Conservation (phyloP, 2,113 vertebrate genomes). For the Sciurus niger region DNA sequence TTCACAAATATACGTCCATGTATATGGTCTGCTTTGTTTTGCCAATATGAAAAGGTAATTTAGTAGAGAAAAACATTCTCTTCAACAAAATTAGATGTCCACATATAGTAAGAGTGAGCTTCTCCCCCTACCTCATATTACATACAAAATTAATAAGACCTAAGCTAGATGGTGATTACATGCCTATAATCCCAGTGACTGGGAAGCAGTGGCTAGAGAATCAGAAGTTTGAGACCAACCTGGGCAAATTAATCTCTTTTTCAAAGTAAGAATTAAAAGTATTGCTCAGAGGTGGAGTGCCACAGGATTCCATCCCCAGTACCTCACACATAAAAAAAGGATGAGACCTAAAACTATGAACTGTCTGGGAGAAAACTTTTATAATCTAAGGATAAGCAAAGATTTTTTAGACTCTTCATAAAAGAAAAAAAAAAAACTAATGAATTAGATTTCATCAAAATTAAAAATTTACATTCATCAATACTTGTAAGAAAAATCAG, state of each 20-base stretch:
- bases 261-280: too few species aligned
- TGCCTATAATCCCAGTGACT: too few species aligned
- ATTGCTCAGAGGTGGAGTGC: too few species aligned
- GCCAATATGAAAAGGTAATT: not conserved
- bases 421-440: not conserved
- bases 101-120: constrained; percentile 15
- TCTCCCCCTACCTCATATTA: not conserved
- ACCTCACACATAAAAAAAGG: too few species aligned
- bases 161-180: not conserved
- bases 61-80: not conserved
- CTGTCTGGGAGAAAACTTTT: not conserved
- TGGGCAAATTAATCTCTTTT: too few species aligned
- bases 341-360: not conserved
- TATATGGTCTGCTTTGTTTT: not conserved
- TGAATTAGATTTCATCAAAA: not conserved
- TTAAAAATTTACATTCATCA: not conserved
- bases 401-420: constrained; percentile 40
- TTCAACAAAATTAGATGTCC: not conserved
- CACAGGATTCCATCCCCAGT: too few species aligned
- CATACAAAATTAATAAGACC: not conserved
- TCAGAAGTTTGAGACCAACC: too few species aligned
- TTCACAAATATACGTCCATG: not conserved
- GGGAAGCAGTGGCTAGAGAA: too few species aligned
- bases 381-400: not conserved
- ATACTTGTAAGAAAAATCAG: constrained; percentile 39